A percentile compares a stretch with the other conserved stretches of the same genome.
phyloP scores from a whole-genome alignment of 2,113 vertebrate species.

The Pardalotus punctatus region DNA sequence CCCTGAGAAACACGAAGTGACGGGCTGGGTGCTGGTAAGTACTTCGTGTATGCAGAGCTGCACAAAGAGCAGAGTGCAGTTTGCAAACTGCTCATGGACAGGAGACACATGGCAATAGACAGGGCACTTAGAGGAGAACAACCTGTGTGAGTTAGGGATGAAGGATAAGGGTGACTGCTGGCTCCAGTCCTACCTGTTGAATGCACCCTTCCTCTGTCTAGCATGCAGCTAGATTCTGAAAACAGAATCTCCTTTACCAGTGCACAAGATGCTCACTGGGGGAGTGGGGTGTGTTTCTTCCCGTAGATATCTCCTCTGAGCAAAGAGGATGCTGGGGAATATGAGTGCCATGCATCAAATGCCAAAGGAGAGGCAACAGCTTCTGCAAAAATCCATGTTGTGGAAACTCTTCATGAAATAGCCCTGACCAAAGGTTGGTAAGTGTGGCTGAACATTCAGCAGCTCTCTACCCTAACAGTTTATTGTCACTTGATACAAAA shows the following conservation, averaged over 20 bases:
- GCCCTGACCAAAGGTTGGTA: slow-evolving; percentile 77
- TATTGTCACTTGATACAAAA: neutral
- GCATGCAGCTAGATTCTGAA: neutral
- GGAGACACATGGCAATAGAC: neutral
- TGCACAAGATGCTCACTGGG: neutral
- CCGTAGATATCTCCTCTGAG: slow-evolving; percentile 87
- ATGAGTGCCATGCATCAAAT: slow-evolving; percentile 89
- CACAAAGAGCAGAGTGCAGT: neutral
- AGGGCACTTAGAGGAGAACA: neutral
- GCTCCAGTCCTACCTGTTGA: neutral
- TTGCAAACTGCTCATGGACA: neutral
- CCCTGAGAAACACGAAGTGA: slow-evolving; percentile 93
- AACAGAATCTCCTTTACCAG: neutral
- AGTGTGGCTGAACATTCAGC: neutral
- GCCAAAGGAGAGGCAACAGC: slow-evolving; percentile 85
- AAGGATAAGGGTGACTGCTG: neutral
- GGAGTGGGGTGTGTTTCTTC: neutral
- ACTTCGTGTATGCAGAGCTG: neutral
- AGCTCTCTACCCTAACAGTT: neutral
- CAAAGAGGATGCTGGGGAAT: slow-evolving; percentile 85
- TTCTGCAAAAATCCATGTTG: slow-evolving; percentile 81
- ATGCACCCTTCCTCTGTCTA: neutral
- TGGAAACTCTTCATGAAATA: slow-evolving; percentile 80
- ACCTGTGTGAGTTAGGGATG: neutral
- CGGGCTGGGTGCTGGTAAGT: slow-evolving; percentile 94